Percentiles rank a stretch among this genome's conserved stretches.
Evolutionary conservation across 2,113 vertebrate genomes (phyloP).

Genomic region (Ceyx cyanopectus): DNA sequence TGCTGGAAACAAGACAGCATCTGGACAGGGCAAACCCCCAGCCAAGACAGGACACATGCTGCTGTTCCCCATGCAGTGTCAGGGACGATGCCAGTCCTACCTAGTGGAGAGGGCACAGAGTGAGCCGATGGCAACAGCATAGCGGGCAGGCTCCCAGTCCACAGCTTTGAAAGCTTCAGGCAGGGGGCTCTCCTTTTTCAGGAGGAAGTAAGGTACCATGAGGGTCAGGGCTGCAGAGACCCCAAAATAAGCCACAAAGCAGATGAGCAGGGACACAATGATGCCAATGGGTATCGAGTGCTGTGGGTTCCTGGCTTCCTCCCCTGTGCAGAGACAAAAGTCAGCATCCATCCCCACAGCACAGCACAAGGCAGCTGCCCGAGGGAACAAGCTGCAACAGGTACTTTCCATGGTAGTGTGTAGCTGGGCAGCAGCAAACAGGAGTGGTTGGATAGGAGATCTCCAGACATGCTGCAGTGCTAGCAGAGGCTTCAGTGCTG

Average conservation of each 20-base stretch:
- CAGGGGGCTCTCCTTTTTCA: constrained; percentile 88
- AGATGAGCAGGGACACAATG: constrained; percentile 91
- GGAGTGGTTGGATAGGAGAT: background rate
- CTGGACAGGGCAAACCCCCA: background rate
- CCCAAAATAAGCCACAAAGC: constrained; percentile 93
- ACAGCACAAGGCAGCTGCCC: background rate
- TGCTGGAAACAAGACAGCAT: background rate
- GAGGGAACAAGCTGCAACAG: fast-evolving
- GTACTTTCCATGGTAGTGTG: background rate
- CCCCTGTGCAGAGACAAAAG: constrained; percentile 78
- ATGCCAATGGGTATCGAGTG: constrained; percentile 93
- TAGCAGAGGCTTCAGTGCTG: background rate
- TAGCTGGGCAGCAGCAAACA: background rate
- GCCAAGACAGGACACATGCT: fast-evolving
- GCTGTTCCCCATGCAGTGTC: fast-evolving
- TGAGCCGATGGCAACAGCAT: constrained; percentile 90
- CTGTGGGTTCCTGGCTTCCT: constrained; percentile 94
- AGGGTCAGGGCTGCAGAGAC: constrained; percentile 93
- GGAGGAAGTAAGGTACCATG: constrained; percentile 94
- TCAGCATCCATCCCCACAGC: fast-evolving
- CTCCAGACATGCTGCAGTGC: fast-evolving
- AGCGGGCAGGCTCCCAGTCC: constrained; percentile 89
- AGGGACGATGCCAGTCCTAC: constrained; percentile 66
- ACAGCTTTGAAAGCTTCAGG: constrained; percentile 89
- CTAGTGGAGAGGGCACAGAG: constrained; percentile 96